Evolutionary conservation across 2,888 invertebrate species (phyloP).

Genomic region (Malthinus flaveolus): DNA sequence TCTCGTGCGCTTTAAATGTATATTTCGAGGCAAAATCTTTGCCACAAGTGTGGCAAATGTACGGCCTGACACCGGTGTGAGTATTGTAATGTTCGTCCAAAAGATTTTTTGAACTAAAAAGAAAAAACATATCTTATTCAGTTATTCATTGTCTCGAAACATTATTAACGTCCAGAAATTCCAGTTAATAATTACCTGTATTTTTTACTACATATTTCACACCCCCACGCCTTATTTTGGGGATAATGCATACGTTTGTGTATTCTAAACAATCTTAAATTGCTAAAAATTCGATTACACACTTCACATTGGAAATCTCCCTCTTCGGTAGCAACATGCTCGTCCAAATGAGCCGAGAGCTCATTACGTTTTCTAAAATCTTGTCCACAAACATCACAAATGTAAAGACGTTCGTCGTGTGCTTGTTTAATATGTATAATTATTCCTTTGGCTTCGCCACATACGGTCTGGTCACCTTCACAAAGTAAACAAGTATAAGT

Average conservation of each 20-base stretch:
- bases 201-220: conserved; percentile 67
- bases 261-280: conserved; percentile 62
- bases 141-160: background rate
- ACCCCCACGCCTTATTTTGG: conserved; percentile 65
- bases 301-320: conserved; percentile 68
- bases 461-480: conserved; percentile 50
- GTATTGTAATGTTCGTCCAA: conserved; percentile 74
- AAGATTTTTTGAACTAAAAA: conserved; percentile 64
- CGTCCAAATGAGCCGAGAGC: conserved; percentile 66
- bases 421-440: conserved; percentile 63
- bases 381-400: conserved; percentile 71
- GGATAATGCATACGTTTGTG: conserved; percentile 69
- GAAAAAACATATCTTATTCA: too few species aligned
- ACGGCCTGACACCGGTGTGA: conserved; percentile 70
- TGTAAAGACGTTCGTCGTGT: conserved; percentile 68
- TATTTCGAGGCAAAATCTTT: conserved; percentile 81
- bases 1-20: conserved; percentile 74
- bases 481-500: conserved; percentile 63
- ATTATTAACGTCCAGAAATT: background rate
- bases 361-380: conserved; percentile 68
- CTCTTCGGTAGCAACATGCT: conserved; percentile 63
- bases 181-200: conserved; percentile 57
- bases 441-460: conserved; percentile 62
- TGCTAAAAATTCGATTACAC: conserved; percentile 65
- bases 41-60: conserved; percentile 66